Evolutionary conservation across 2,888 invertebrate genomes (phyloP).

Genomic region (Perdita meconis): DNA sequence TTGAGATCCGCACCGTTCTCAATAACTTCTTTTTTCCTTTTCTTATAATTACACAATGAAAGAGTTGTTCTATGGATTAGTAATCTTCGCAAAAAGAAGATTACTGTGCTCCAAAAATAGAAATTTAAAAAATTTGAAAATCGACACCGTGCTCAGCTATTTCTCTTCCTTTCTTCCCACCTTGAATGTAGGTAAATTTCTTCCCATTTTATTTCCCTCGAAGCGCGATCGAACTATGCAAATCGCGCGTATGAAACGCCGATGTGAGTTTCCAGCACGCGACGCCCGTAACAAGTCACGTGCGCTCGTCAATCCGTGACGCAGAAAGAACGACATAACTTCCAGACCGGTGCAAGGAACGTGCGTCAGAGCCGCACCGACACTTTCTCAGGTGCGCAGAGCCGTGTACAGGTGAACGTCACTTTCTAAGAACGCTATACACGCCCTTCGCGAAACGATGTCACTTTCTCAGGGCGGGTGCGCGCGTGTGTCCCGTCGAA

Average conservation of each 20-base stretch:
- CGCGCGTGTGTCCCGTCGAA: background rate
- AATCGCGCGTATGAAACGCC: background rate
- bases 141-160: too few species aligned
- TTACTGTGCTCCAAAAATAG: too few species aligned
- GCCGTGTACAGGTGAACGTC: slow-evolving; percentile 28
- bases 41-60: too few species aligned
- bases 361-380: slow-evolving; percentile 1
- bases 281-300: background rate
- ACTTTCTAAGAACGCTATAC: slow-evolving; percentile 30
- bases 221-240: background rate
- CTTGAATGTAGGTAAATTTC: too few species aligned
- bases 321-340: background rate
- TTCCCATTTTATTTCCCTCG: too few species aligned
- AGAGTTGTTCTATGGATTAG: too few species aligned
- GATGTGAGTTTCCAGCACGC: slow-evolving; percentile 4
- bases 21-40: too few species aligned
- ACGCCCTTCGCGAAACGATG: slow-evolving; percentile 23
- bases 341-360: background rate
- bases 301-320: slow-evolving; percentile 4
- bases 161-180: too few species aligned
- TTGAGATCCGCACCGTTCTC: too few species aligned
- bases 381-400: slow-evolving; percentile 26
- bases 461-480: slow-evolving; percentile 33
- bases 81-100: too few species aligned
- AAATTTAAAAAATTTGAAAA: too few species aligned